These are phyloP conservation scores for Halesus radiatus DNA, from an alignment of 1,140 invertebrate genomes.

Conservation along the genomic window DNA sequence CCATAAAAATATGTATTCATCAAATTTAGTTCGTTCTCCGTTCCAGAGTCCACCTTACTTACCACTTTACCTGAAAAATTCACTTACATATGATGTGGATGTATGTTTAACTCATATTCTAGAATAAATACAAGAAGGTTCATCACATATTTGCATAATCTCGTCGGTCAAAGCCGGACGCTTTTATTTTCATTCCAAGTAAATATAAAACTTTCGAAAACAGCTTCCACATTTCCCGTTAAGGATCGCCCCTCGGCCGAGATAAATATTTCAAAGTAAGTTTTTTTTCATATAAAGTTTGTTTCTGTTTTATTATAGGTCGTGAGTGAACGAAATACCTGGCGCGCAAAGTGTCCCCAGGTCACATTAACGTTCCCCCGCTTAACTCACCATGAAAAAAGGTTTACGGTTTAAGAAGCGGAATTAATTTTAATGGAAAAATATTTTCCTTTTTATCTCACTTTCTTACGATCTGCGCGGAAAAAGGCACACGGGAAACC, in stretches of 20 bases:
- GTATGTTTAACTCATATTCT: background rate
- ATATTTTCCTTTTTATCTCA: constrained; percentile 43
- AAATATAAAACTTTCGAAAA: background rate
- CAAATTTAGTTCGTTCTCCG: too few relatives aligned
- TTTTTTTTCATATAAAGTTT: constrained; percentile 31
- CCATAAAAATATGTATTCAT: too few relatives aligned
- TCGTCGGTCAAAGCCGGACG: background rate
- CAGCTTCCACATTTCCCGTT: too few relatives aligned
- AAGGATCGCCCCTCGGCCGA: background rate
- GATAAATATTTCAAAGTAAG: constrained; percentile 14
- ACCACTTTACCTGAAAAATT: too few relatives aligned
- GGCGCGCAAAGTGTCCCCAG: constrained; percentile 30
- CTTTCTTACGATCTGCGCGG: constrained; percentile 3
- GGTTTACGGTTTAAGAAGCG: constrained; percentile 34
- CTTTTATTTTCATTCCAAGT: background rate
- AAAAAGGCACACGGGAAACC: background rate
- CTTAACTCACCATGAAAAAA: constrained; percentile 41
- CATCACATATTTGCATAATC: background rate
- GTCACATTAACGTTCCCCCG: constrained; percentile 25
- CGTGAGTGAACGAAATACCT: constrained; percentile 35
- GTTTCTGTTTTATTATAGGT: constrained; percentile 30
- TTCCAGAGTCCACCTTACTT: too few relatives aligned
- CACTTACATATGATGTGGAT: background rate
- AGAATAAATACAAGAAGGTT: background rate
- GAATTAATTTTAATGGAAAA: constrained; percentile 51